Base-by-base conservation (phyloP, 2,888 invertebrate species). In the Epistrophe grossulariae region DNA sequence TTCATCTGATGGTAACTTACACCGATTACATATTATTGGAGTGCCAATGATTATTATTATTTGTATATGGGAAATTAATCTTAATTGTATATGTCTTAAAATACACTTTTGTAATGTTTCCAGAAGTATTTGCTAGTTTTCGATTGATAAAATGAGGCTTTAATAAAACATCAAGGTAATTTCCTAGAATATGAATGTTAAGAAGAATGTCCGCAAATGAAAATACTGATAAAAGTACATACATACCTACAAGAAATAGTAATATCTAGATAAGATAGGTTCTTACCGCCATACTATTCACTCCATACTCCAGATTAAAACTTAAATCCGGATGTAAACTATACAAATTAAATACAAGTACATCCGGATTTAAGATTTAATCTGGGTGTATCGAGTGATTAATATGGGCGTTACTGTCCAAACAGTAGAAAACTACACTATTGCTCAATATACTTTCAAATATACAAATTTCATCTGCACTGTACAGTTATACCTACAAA, bases 51-150 rank as follows among this genome's bases (percentile, higher is more conserved):
- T 80, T 78, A 59, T 78, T 78, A 59, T 78, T 11, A 55, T 64
- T 64, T 48, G 3, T 17, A 59, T 55, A 59, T 55, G 28, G 8
- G 15, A 48, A 48, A 19, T 48, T n/a, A 48, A 11, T 35, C 40
- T 62, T 62, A 52, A 62, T 11, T 64, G 6, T 10, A 17, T 31
- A 74, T 62, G 7, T 24, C 40, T 40, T 24, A 40, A 24, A 55
- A 55, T 55, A 55, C 8, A 88, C 88, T 89, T 89, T 89, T 89
- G 88, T 89, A 89, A 89, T 88, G 89, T 89, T 89, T 89, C 89
- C 74, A 50, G 62, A 62, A 57, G 19, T 60, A 73, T n/a, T 55
- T 28, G 15, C 19, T 50, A 17, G 9, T 6, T 15, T 45, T 11
- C 9, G 11, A 57, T 71, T 43, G 35, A 55, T 55, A 28, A 55